phyloP scores from a whole-genome alignment of 1,140 invertebrate species.

The Bombus consobrinus region DNA sequence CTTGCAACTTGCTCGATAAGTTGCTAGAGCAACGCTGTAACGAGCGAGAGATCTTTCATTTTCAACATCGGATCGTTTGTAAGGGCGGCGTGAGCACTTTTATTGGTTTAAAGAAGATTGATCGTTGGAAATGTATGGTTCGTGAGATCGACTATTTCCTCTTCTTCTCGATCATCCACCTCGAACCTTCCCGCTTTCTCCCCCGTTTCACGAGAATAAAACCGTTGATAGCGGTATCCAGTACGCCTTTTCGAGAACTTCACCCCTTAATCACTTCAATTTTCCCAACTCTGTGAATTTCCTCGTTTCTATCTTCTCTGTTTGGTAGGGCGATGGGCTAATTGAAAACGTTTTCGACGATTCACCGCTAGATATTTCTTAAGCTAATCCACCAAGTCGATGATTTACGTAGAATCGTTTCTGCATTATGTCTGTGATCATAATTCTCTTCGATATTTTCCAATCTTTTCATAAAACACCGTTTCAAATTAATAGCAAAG shows the following conservation, averaged over 20 bases:
- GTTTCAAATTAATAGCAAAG: too few relatives aligned
- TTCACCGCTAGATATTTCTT: too few relatives aligned
- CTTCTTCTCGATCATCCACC: not conserved
- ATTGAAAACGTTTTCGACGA: not conserved
- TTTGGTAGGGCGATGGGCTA: not conserved
- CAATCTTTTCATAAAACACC: too few relatives aligned
- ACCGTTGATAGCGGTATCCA: not conserved
- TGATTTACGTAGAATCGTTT: too few relatives aligned
- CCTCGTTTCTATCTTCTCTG: not conserved
- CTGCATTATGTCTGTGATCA: too few relatives aligned
- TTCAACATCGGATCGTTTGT: not conserved
- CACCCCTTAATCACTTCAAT: not conserved
- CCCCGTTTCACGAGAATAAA: not conserved
- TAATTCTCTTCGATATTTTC: too few relatives aligned
- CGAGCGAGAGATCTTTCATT: not conserved
- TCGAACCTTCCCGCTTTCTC: not conserved
- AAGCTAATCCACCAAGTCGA: too few relatives aligned
- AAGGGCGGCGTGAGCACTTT: not conserved
- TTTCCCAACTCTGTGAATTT: not conserved
- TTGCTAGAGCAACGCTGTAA: not conserved
- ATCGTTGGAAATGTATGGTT: slow-evolving; percentile 22
- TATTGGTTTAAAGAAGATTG: slow-evolving; percentile 38
- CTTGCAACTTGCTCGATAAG: not conserved
- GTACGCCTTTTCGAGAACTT: not conserved
- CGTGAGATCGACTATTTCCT: not conserved